A percentile compares a stretch with the other conserved stretches of the same genome.
Conservation (phyloP, 2,797 vertebrate species). For the Craterocephalus amniculus region DNA sequence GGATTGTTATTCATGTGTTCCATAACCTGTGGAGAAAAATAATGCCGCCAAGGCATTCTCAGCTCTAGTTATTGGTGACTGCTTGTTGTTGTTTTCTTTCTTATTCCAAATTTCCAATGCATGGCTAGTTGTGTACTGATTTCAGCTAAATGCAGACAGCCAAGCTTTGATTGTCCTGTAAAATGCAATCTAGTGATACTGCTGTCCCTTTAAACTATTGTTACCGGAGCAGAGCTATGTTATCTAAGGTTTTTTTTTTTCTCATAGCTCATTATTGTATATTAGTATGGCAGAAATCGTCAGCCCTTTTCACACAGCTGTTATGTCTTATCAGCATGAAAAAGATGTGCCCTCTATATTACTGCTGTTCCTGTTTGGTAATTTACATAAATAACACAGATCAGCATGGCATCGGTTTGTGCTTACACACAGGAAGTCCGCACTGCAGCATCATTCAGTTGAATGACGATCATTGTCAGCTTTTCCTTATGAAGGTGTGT, state of each 20-base stretch:
- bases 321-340: not conserved
- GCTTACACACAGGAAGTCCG: not conserved
- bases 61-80: conserved; percentile 52
- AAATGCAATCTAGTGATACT: conserved; percentile 11
- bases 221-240: conserved; percentile 1
- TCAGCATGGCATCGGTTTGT: not conserved
- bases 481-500: not conserved
- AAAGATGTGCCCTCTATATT: not conserved
- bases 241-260: conserved; percentile 9
- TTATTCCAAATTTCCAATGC: conserved; percentile 59
- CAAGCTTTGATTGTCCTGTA: conserved; percentile 24
- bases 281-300: not conserved
- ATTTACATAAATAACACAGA: not conserved
- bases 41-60: conserved; percentile 37
- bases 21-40: conserved; percentile 60
- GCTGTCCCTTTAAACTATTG: not conserved
- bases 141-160: conserved; percentile 16
- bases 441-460: not conserved
- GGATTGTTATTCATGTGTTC: conserved; percentile 58
- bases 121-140: conserved; percentile 54
- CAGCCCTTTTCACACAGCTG: not conserved
- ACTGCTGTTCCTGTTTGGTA: not conserved
- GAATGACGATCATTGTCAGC: not conserved
- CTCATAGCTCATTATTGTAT: not conserved
- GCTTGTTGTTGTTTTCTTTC: conserved; percentile 37